Conservation (phyloP, 2,113 vertebrate species). For the Ursus arctos region DNA sequence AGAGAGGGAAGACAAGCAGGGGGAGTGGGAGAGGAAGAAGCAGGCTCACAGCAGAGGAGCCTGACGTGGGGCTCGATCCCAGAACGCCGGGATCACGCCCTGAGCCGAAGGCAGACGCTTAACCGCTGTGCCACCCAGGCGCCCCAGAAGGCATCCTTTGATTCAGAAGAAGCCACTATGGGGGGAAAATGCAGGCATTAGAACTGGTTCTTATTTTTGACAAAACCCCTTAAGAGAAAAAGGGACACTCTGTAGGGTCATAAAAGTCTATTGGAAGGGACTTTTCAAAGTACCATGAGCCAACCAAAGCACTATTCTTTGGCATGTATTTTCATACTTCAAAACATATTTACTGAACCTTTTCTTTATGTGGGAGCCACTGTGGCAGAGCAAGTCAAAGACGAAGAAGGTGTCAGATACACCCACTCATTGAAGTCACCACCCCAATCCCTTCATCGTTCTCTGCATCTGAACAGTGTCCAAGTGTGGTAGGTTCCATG, state of each 20-base stretch:
- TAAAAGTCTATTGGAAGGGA: not conserved
- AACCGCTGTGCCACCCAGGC: too few species aligned
- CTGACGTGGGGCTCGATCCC: too few species aligned
- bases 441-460: not conserved
- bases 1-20: too few species aligned
- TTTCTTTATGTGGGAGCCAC: not conserved
- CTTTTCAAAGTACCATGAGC: not conserved
- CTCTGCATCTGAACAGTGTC: fast-evolving
- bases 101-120: too few species aligned
- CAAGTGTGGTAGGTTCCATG: fast-evolving
- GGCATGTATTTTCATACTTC: constrained; percentile 21
- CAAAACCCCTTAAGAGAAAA: not conserved
- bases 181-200: not conserved
- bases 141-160: constrained; percentile 24
- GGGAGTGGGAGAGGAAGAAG: too few species aligned
- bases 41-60: too few species aligned
- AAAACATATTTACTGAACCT: constrained; percentile 41
- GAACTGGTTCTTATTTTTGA: constrained; percentile 16
- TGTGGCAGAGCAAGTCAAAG: not conserved
- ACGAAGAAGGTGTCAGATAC: not conserved
- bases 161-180: constrained; percentile 5
- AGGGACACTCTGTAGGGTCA: not conserved
- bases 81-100: too few species aligned
- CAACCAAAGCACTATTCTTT: not conserved
- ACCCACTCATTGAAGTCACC: not conserved